phyloP scores from a whole-genome alignment of 2,888 invertebrate genomes.

The Synanthedon vespiformis region DNA sequence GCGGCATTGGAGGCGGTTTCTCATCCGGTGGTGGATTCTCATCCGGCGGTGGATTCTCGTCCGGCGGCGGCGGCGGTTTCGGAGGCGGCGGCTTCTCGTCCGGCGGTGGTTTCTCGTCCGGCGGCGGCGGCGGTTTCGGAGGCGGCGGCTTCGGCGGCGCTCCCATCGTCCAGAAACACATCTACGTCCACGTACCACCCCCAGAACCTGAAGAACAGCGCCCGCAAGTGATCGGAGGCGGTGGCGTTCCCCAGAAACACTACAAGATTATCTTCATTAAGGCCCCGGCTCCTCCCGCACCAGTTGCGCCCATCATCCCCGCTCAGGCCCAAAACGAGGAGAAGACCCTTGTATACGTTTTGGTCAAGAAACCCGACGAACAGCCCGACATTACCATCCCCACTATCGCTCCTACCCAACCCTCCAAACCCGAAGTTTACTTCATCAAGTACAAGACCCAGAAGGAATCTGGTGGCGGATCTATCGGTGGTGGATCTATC shows the following conservation, averaged over 20 bases:
- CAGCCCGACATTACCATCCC: slow-evolving; percentile 85
- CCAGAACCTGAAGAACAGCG: slow-evolving; percentile 82
- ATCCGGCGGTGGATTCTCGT: slow-evolving; percentile 32
- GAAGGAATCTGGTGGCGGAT: slow-evolving; percentile 57
- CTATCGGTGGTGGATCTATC: slow-evolving; percentile 21
- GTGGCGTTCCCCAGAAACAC: slow-evolving; percentile 79
- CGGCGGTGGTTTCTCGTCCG: slow-evolving; percentile 26
- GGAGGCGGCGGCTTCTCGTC: slow-evolving; percentile 22
- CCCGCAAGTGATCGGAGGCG: slow-evolving; percentile 73
- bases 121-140: slow-evolving; percentile 34
- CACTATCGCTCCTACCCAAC: slow-evolving; percentile 77
- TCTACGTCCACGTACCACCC: slow-evolving; percentile 86
- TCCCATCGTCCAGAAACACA: slow-evolving; percentile 81
- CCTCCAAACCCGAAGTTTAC: slow-evolving; percentile 86
- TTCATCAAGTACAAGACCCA: slow-evolving; percentile 88
- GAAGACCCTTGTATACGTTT: slow-evolving; percentile 84
- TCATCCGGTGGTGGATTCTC: slow-evolving; percentile 21
- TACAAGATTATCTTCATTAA: slow-evolving; percentile 91
- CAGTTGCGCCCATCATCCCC: slow-evolving; percentile 80
- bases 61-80: slow-evolving; percentile 31
- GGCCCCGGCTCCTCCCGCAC: slow-evolving; percentile 82
- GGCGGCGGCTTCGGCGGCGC: slow-evolving; percentile 54
- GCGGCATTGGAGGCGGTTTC: slow-evolving; percentile 34
- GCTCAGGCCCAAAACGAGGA: slow-evolving; percentile 80
- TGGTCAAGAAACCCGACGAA: slow-evolving; percentile 86